Base-by-base conservation (phyloP, 2,113 vertebrate genomes). In the Oreotragus oreotragus region DNA sequence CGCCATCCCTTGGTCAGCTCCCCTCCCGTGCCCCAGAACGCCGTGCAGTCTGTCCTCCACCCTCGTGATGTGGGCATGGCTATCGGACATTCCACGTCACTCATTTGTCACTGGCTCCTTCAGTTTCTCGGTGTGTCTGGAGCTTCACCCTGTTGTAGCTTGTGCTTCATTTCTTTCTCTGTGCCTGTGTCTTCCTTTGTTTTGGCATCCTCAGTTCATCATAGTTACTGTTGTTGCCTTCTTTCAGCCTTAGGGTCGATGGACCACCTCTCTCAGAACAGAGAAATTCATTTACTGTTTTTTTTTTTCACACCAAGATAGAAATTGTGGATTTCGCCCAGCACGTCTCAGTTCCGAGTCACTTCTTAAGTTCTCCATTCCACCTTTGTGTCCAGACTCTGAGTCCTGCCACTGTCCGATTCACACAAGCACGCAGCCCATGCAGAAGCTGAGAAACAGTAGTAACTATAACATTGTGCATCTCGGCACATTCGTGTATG, bases 1-100 rank as follows among this genome's bases (percentile, higher is more conserved):
- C 0, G 0, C 66, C 36, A 13, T 1, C 8, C 27, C 4, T 15
- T 23, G 30, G 6, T 30, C 21, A 1, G 0, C 15, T 19, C 13
- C 3, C 17, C 19, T 16, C 27, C 14, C 15, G 1, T 15, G 33
- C 7, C 39, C 12, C 2, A 17, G 5, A 19, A 13, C 5, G 33
- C 25, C 1, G 13, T 13, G 66, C 47, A 45, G 5, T 19, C 39
- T 33, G 47, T 27, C 0, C 5, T 39, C 25, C 5, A 7, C 21
- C 84, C 36, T 36, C 27, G 43, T 6, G 1, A 5, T 7, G 2
- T 5, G 3, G 6, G 10, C 58, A 6, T 23, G 28, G 15, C 17
- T 58, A 36, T 77, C 39, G 39, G 53, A 5, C 6, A 0, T 39
- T 16, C 33, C 17, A 1, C 1, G 8, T 62, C 80, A 36, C n/a